Percentiles rank a stretch among this genome's conserved stretches.
These are phyloP conservation scores for rabbit (Oryctolagus cuniculus) DNA, from an alignment of 2,113 vertebrate genomes.

Conservation along the genomic window mOryCun1.1 NC_091453.1:4606501-4607000, in stretches of 20 bases:
- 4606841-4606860: constrained; percentile 4
- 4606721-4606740: neutral
- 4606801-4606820: constrained; percentile 46
- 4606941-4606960: constrained; percentile 55
- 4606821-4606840: constrained; percentile 69
- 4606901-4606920: constrained; percentile 54
- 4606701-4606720: constrained; percentile 18
- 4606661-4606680: neutral
- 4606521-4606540: constrained; percentile 53
- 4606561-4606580: constrained; percentile 53
- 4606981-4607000: constrained; percentile 51
- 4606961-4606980: constrained; percentile 39
- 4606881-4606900: constrained; percentile 66
- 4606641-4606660: constrained; percentile 59
- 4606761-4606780: constrained; percentile 66
- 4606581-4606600: constrained; percentile 45
- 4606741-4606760: constrained; percentile 59
- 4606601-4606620: constrained; percentile 49
- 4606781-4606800: constrained; percentile 51
- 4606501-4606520: constrained; percentile 47
- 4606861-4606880: constrained; percentile 25
- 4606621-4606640: neutral
- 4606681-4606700: neutral
- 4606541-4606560: constrained; percentile 58
- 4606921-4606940: constrained; percentile 41